Base-by-base conservation (phyloP, 2,797 vertebrate species). In the Hafferia zeledoni region DNA sequence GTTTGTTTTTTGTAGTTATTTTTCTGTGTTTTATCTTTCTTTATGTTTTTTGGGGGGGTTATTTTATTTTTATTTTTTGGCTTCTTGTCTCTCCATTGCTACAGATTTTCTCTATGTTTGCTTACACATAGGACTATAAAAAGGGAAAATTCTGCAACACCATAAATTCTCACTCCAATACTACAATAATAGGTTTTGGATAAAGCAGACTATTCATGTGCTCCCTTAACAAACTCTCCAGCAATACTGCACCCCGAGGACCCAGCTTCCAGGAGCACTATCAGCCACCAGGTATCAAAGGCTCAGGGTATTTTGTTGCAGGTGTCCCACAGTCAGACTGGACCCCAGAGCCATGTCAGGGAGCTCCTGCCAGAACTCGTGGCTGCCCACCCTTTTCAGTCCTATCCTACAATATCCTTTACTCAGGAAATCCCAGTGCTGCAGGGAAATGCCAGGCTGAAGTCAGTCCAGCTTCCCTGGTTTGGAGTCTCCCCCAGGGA, bases 291-390 rank as follows among this genome's bases (percentile, higher is more conserved):
- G 44, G 4, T 13, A 22, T 5, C 35, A 52, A 43, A 86, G 39
- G 13, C n/a, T 77, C 2, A 0, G 39, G 24, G 4, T 28, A 2
- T 63, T 79, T 28, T 25, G 8, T 28, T 7, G 1, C 24, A 13
- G 10, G 6, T 2, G 1, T n/a, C 50, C 81, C 60, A 17, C 14
- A 11, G n/a, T 33, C 75, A 76, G 67, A 27, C 57, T n/a, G 22
- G 56, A 25, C 17, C 17, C 53, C 39, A 18, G 53, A 33, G 17
- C 28, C 63, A 11, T 0, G 0, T 53, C 59, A 10, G 33, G 17
- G 25, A 6, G 19, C 43, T 50, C 59, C 79, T 8, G 53, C 17
- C 63, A 20, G 70, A 4, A 20, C 47, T 79, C 0, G 0, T 23
- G 37, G 28, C 70, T 31, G 11, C 8, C 50, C 2, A 1, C 28